Evolutionary conservation across 2,113 vertebrate genomes (phyloP), one percentile per base, ranked within the genome.

Genomic region (Sphaerodactylus townsendi): DNA sequence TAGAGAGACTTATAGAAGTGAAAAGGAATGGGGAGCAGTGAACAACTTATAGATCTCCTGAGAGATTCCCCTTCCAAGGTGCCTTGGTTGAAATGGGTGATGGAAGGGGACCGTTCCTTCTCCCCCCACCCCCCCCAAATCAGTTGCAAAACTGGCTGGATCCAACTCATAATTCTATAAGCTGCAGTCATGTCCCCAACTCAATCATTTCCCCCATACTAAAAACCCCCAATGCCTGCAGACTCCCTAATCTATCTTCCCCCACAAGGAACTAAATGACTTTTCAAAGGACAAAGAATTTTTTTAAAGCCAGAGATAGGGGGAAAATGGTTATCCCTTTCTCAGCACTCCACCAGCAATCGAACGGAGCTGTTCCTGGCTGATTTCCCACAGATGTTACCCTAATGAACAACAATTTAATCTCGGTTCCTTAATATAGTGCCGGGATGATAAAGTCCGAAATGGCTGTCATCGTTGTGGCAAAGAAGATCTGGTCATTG

Each of bases 351-450:
- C 90, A 92, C 90, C 50, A 87, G 87, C 91, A 75, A 68, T 92
- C 79, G 0, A 91, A 88, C 71, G 90, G 92, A 87, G 80, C 86
- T 30, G 71, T 92, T 89, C 86, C 44, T 0, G 1, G 48, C 85
- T 95, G 94, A 94, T 96, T 95, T 87, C 91, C 93, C 94, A 86
- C 96, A 96, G 96, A 96, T 96, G 94, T 93, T 91, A 84, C 87
- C 88, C 92, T 96, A 95, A 94, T 90, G 94, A 95, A 86, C 71
- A 93, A 92, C 90, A 68, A 90, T 79, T 91, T 94, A 96, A 96
- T 96, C 96, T 95, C 92, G 23, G 91, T 90, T 91, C 93, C 96
- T 96, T 96, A 96, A 96, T 96, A 95, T 96, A 96, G 96, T 95
- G 92, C 95, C 2, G 69, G 94, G 92, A 85, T 33, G 96, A 96